A percentile compares a stretch with the other conserved stretches of the same genome.
Conservation (phyloP, 2,797 vertebrate genomes). For the Sitta carolinensis region DNA sequence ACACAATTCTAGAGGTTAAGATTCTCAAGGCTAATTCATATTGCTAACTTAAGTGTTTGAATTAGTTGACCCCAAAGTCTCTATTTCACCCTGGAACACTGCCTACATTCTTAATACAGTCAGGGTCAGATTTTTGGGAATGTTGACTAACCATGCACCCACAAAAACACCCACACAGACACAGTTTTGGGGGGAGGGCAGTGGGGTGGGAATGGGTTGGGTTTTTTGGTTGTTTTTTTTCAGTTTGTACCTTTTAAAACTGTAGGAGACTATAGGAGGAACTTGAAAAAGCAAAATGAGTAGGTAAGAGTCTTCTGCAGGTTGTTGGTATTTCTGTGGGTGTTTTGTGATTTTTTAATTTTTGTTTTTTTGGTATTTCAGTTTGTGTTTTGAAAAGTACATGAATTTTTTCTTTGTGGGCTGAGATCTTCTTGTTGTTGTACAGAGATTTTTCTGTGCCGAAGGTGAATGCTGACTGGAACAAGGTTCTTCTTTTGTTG, state of each 20-base stretch:
- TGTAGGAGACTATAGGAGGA: not conserved
- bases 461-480: not conserved
- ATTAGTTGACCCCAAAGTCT: too few relatives aligned
- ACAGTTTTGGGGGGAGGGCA: not conserved
- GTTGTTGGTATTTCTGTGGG: not conserved
- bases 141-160: not conserved
- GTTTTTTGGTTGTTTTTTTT: not conserved
- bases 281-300: not conserved
- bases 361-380: too few relatives aligned
- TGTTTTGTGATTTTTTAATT: too few relatives aligned
- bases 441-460: not conserved
- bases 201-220: not conserved
- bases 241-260: not conserved
- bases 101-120: rapidly evolving
- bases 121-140: not conserved
- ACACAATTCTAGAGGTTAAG: too few relatives aligned
- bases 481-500: not conserved
- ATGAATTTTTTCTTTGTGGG: rapidly evolving
- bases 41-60: too few relatives aligned
- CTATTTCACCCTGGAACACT: not conserved
- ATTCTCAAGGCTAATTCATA: too few relatives aligned
- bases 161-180: not conserved
- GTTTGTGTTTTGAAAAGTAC: not conserved
- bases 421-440: not conserved
- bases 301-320: not conserved